phyloP scores from a whole-genome alignment of 1,140 invertebrate species.

The Danaus melanippus region DNA sequence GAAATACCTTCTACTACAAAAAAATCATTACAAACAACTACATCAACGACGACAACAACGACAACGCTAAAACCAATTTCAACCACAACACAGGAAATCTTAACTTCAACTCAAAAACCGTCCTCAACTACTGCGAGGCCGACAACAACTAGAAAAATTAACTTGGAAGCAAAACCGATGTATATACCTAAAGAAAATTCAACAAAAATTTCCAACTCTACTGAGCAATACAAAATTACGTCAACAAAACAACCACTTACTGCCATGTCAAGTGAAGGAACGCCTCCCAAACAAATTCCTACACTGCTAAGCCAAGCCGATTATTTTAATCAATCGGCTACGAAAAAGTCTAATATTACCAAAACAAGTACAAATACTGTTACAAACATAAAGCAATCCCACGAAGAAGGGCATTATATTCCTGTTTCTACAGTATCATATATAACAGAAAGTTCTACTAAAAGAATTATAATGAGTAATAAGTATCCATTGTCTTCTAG shows the following conservation, averaged over 20 bases:
- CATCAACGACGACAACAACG: constrained; percentile 21
- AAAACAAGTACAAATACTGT: too few relatives aligned
- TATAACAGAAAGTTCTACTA: constrained; percentile 31
- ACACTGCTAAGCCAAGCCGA: too few relatives aligned
- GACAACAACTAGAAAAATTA: constrained; percentile 18
- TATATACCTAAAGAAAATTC: too few relatives aligned
- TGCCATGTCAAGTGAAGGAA: too few relatives aligned
- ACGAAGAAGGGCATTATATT: constrained; percentile 4
- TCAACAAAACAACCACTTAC: too few relatives aligned
- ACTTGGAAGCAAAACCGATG: too few relatives aligned
- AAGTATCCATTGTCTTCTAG: neutral
- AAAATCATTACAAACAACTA: constrained; percentile 13
- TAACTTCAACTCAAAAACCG: constrained; percentile 24
- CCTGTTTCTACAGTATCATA: constrained; percentile 39
- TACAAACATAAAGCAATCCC: too few relatives aligned
- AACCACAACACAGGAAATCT: constrained; percentile 29
- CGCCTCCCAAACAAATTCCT: too few relatives aligned
- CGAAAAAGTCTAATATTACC: too few relatives aligned
- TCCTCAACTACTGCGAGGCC: constrained; percentile 25
- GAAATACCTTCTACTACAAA: constrained; percentile 26
- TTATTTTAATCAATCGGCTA: too few relatives aligned
- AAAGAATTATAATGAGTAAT: constrained; percentile 20
- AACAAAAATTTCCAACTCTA: too few relatives aligned
- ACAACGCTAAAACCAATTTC: constrained; percentile 21
- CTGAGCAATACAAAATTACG: too few relatives aligned